Base-by-base conservation (phyloP, 2,113 vertebrate species). In the Brachyhypopomus occidentalis region DNA sequence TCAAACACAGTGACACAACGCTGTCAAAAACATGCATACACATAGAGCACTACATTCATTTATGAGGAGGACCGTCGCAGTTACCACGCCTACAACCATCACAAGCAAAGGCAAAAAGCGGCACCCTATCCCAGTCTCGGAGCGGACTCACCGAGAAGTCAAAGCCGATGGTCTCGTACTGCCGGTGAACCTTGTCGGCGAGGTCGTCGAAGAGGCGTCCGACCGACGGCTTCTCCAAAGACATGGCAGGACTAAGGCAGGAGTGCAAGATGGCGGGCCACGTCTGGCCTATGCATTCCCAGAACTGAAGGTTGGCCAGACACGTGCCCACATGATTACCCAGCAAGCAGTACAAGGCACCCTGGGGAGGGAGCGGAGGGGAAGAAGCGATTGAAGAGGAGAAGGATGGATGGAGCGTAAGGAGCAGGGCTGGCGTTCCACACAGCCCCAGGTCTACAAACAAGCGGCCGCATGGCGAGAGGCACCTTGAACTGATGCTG, bases 401-500 rank as follows among this genome's bases (percentile, higher is more conserved):
- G n/a, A 0, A 19, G 12, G 3, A 9, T 41, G 41, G 41, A 41
- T 41, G 45, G 45, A 52, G 45, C 14, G 45, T 52, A 14, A 52
- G 45, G 45, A 52, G 41, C 41, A 41, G 41, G 3, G 30, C 30
- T 30, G 30, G 30, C 30, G 5, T 52, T 52, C 9, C 8, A 52
- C 45, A 52, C 45, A 52, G 8, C 45, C 30, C 55, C 14, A 55
- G 9, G 16, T 72, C n/a, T n/a, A 25, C 30, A 58, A 16, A 11
- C 23, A 72, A 3, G 27, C 25, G 16, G 23, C 4, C 30, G 12
- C 12, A 14, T 38, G 34, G 73, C n/a, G 22, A 41, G 25, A 19
- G 83, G 23, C 96, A 98, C 97, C 95, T 99, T 99, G 88, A 98
- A 97, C 75, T 99, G 97, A 84, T 99, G 96, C 79, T 97, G 97